Percentiles rank a stretch among this genome's conserved stretches.
phyloP scores from a whole-genome alignment of 2,797 vertebrate genomes.

The Gymnocypris eckloni region DNA sequence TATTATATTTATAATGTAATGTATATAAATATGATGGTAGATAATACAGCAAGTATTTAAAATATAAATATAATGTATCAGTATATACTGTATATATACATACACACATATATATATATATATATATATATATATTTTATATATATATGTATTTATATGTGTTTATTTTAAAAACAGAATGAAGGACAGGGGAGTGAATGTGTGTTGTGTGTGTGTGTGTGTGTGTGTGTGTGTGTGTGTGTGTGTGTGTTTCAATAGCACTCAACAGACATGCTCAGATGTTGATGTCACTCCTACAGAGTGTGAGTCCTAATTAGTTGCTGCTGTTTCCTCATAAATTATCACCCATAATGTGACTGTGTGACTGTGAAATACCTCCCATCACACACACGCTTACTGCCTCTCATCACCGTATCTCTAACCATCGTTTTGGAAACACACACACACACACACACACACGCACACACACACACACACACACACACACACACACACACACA shows the following conservation, averaged over 20 bases:
- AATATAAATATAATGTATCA: too few species aligned
- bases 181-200: background rate
- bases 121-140: too few species aligned
- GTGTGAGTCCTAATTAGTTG: slow-evolving; percentile 60
- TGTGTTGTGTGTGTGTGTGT: background rate
- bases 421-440: slow-evolving; percentile 39
- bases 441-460: slow-evolving; percentile 26
- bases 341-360: slow-evolving; percentile 61
- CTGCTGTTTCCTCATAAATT: slow-evolving; percentile 64
- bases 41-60: too few species aligned
- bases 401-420: slow-evolving; percentile 48
- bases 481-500: background rate
- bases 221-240: slow-evolving; percentile 9
- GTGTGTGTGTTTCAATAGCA: slow-evolving; percentile 7
- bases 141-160: too few species aligned
- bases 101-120: too few species aligned
- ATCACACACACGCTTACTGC: slow-evolving; percentile 51
- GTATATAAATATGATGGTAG: too few species aligned
- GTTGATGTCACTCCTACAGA: slow-evolving; percentile 61
- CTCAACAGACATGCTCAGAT: slow-evolving; percentile 50
- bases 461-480: slow-evolving; percentile 27
- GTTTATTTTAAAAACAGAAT: background rate
- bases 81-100: too few species aligned
- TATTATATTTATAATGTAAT: too few species aligned
- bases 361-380: slow-evolving; percentile 58